phyloP scores from a whole-genome alignment of 2,888 invertebrate genomes.

The Toxonevra muliebris region DNA sequence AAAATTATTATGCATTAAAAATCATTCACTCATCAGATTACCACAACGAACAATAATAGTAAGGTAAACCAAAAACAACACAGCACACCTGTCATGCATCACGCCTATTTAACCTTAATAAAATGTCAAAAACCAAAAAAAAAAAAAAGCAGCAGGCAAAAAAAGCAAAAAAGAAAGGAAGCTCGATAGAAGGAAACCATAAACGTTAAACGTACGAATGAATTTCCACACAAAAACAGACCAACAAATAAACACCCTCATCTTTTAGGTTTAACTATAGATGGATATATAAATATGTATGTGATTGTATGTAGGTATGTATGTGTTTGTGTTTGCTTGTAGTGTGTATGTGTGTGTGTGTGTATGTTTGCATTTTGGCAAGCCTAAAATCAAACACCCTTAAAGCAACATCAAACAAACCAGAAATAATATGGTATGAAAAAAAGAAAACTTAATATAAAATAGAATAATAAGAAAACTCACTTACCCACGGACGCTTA shows the following conservation, averaged over 20 bases:
- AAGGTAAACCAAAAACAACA: neutral
- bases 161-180: constrained; percentile 30
- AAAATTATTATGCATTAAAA: no score
- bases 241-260: constrained; percentile 27
- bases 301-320: constrained; percentile 13
- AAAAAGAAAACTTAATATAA: no score
- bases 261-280: neutral
- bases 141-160: neutral
- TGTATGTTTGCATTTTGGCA: neutral
- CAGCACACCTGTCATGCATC: constrained; percentile 4
- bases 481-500: neutral
- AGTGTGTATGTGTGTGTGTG: constrained; percentile 16
- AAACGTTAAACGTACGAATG: neutral
- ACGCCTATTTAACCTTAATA: constrained; percentile 6
- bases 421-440: no score
- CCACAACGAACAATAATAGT: no score
- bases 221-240: neutral
- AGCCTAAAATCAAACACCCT: no score
- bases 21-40: no score
- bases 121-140: neutral
- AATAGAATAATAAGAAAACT: neutral
- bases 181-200: constrained; percentile 6
- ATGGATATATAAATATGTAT: neutral
- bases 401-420: no score
- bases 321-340: constrained; percentile 1